A percentile compares a stretch with the other conserved stretches of the same genome.
Conservation (phyloP, 2,113 vertebrate species). For the Seriola dumerili region DNA sequence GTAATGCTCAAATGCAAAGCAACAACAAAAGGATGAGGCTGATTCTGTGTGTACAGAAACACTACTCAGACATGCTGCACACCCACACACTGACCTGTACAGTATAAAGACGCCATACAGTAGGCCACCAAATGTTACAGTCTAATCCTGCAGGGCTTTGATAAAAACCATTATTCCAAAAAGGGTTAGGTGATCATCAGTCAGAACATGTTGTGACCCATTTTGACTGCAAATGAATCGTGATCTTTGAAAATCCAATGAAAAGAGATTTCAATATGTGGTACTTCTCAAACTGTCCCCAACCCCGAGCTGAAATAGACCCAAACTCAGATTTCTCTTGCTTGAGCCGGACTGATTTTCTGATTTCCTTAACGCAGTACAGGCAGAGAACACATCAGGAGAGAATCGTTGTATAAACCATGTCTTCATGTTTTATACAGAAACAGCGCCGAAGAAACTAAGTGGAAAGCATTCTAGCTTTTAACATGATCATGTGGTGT, state of each 20-base stretch:
- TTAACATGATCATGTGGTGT: too few species aligned
- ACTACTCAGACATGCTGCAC: not conserved
- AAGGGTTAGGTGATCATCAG: conserved; percentile 17
- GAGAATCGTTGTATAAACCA: too few species aligned
- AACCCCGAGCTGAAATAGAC: not conserved
- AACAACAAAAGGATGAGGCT: not conserved
- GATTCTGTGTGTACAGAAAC: not conserved
- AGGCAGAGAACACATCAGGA: not conserved
- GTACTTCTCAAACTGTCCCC: not conserved
- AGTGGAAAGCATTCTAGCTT: too few species aligned
- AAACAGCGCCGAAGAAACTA: too few species aligned
- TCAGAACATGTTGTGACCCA: conserved; percentile 26
- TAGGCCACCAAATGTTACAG: conserved; percentile 11
- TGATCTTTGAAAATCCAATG: conserved; percentile 13
- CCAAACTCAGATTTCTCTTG: not conserved
- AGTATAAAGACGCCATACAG: conserved; percentile 10
- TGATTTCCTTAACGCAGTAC: not conserved
- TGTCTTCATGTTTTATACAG: too few species aligned
- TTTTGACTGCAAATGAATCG: conserved; percentile 46
- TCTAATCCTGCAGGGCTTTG: not conserved
- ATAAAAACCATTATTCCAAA: conserved; percentile 28
- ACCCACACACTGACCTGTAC: conserved; percentile 28
- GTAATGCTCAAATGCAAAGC: conserved; percentile 9
- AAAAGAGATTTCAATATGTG: conserved; percentile 18
- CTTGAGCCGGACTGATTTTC: not conserved